Percentiles rank a stretch among this genome's conserved stretches.
These are phyloP conservation scores for Dromiciops gliroides DNA, from an alignment of 2,113 vertebrate genomes.

Conservation along the genomic window DNA sequence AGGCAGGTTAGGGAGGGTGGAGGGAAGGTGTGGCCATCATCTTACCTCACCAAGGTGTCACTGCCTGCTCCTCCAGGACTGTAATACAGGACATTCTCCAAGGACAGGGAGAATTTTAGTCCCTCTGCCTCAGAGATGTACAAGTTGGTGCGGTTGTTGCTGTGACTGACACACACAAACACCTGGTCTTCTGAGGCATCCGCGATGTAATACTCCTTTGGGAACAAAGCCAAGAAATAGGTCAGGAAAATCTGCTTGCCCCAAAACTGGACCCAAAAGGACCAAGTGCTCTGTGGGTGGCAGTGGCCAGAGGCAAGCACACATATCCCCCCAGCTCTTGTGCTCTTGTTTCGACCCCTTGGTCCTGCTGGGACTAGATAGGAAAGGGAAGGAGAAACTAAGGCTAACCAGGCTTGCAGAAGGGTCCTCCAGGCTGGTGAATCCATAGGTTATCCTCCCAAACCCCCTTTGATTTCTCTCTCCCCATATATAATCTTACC, in stretches of 20 bases:
- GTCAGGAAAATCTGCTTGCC: not conserved
- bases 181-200: conserved; percentile 98
- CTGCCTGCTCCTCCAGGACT: conserved; percentile 93
- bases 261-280: rapidly evolving
- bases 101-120: conserved; percentile 93
- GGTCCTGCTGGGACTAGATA: not conserved
- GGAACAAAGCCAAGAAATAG: conserved; percentile 15
- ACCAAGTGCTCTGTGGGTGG: not conserved
- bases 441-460: not conserved
- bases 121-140: conserved; percentile 98
- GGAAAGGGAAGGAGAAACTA: not conserved
- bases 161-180: conserved; percentile 97
- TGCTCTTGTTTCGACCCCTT: not conserved
- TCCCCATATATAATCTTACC: not conserved
- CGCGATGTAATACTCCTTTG: conserved; percentile 95
- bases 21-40: rapidly evolving
- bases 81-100: conserved; percentile 96
- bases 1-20: rapidly evolving
- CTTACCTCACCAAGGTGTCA: conserved; percentile 95
- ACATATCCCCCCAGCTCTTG: too few relatives aligned
- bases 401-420: not conserved
- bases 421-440: not conserved
- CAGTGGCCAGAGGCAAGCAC: not conserved
- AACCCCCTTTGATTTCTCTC: not conserved
- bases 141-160: conserved; percentile 93